These are phyloP conservation scores for Propithecus deckenii DNA, from an alignment of 2,797 vertebrate genomes.

Conservation along the genomic window DNA sequence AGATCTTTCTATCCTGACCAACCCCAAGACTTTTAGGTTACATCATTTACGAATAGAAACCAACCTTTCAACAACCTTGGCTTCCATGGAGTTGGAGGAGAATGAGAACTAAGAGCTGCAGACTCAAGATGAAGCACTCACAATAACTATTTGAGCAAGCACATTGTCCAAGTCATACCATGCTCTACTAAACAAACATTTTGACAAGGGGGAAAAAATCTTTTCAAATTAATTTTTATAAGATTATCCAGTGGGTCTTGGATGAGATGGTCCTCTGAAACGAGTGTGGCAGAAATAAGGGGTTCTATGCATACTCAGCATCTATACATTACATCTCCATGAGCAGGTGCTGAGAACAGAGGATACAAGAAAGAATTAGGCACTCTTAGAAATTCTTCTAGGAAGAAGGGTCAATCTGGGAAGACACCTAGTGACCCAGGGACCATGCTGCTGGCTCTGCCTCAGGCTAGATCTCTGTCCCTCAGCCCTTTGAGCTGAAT, in stretches of 20 bases:
- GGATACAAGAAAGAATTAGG: not conserved
- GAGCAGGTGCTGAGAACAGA: not conserved
- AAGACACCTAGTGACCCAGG: not conserved
- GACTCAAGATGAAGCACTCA: not conserved
- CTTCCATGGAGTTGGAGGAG: not conserved
- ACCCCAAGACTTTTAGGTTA: not conserved
- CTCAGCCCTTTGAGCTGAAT: not conserved
- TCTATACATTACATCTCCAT: not conserved
- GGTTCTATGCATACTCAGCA: not conserved
- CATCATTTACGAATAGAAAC: not conserved
- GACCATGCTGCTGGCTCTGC: not conserved
- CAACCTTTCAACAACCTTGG: not conserved
- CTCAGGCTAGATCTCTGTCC: not conserved
- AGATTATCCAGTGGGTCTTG: not conserved
- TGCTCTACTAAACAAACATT: not conserved
- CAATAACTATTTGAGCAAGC: not conserved
- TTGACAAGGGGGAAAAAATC: not conserved
- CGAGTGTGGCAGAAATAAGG: not conserved
- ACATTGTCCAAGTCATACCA: not conserved
- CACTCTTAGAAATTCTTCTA: not conserved
- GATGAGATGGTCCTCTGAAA: not conserved
- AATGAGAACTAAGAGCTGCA: not conserved
- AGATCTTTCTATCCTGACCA: not conserved
- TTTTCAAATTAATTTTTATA: constrained; percentile 24
- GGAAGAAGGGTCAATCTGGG: not conserved